Evolutionary conservation across 92 coral and sea anemone genomes (phyloP).

Genomic region (Actinernus sp.): DNA sequence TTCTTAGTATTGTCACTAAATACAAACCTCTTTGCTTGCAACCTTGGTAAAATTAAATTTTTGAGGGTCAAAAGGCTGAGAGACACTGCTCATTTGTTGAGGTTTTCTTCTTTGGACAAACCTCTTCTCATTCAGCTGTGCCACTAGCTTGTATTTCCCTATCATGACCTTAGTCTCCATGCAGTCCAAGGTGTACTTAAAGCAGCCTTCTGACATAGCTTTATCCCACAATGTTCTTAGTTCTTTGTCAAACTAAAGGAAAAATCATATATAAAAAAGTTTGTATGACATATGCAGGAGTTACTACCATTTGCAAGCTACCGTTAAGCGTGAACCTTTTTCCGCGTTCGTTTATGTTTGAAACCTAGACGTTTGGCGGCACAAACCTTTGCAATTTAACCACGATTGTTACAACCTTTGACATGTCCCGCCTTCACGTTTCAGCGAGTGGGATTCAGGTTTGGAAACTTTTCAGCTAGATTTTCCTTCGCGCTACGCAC

Average conservation of each 20-base stretch:
- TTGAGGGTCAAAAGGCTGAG: constrained; percentile 82
- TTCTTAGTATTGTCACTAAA: too few species aligned
- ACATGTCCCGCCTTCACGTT: too few species aligned
- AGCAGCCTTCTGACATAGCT: constrained; percentile 83
- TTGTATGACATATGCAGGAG: too few species aligned
- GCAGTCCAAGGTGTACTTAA: constrained; percentile 79
- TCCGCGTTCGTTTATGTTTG: too few species aligned
- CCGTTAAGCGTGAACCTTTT: too few species aligned
- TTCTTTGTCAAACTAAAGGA: constrained; percentile 78
- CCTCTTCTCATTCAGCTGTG: constrained; percentile 84
- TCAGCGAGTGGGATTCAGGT: too few species aligned
- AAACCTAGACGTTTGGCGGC: too few species aligned
- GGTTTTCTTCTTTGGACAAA: constrained; percentile 88
- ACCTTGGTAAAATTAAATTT: constrained; percentile 96
- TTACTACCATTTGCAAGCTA: too few species aligned
- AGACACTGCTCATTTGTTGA: constrained; percentile 75
- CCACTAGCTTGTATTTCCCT: constrained; percentile 76
- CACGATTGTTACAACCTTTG: too few species aligned
- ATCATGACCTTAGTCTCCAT: constrained; percentile 78
- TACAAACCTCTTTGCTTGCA: constrained; percentile 73
- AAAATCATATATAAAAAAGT: background rate
- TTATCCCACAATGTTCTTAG: constrained; percentile 76
- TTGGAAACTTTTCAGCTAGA: too few species aligned
- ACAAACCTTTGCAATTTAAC: too few species aligned
- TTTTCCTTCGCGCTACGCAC: too few species aligned